phyloP scores from a whole-genome alignment of 2,888 invertebrate genomes.

The Cryptocheilus praepositus region DNA sequence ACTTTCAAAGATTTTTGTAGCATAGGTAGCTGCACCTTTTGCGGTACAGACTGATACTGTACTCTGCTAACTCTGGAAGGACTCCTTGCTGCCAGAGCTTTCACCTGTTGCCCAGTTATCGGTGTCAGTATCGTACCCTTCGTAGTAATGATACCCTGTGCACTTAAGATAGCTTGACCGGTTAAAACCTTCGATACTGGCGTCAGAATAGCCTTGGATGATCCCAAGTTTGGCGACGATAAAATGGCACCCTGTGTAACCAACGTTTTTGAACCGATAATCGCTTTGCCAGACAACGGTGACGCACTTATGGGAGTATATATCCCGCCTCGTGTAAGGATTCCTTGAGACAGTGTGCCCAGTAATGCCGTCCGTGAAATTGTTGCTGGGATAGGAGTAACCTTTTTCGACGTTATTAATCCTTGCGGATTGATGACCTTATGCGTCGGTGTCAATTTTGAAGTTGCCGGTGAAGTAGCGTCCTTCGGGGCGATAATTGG shows the following conservation, averaged over 20 bases:
- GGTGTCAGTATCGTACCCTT: constrained; percentile 71
- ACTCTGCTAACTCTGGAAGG: constrained; percentile 57
- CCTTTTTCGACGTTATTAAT: constrained; percentile 67
- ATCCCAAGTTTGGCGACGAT: constrained; percentile 56
- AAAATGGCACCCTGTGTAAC: constrained; percentile 61
- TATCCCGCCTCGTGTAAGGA: constrained; percentile 62
- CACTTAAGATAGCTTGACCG: constrained; percentile 59
- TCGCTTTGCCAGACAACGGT: constrained; percentile 58
- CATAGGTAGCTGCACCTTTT: constrained; percentile 61
- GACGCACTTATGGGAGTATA: constrained; percentile 63
- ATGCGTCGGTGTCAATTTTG: constrained; percentile 73
- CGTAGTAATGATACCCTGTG: constrained; percentile 59
- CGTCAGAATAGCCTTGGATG: constrained; percentile 61
- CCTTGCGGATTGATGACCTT: constrained; percentile 69
- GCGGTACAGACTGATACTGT: constrained; percentile 66
- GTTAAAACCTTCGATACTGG: constrained; percentile 57
- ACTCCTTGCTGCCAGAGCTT: constrained; percentile 69
- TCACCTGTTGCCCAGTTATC: constrained; percentile 71
- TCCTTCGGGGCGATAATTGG: constrained; percentile 71
- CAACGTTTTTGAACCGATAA: constrained; percentile 63
- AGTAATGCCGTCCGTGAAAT: constrained; percentile 58
- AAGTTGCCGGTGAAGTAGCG: constrained; percentile 59
- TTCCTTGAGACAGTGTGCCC: constrained; percentile 59
- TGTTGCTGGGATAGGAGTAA: constrained; percentile 73
- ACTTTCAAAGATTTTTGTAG: constrained; percentile 71